Base-by-base conservation (phyloP, 2,797 vertebrate species). In the Gallinago solitaria region DNA sequence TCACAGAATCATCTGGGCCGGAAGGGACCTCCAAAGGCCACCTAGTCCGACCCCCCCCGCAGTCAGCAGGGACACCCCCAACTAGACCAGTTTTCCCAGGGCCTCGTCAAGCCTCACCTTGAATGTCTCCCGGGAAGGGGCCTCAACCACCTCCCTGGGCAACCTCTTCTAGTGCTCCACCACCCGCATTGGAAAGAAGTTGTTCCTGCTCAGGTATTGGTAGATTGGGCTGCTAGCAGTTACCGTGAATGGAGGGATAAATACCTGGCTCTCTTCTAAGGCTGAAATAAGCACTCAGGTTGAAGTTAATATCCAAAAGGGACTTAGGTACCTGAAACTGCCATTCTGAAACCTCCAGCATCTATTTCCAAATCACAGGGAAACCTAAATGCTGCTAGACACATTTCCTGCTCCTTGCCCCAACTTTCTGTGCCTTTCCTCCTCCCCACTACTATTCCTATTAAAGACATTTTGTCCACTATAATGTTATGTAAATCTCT, bases 381-480 rank as follows among this genome's bases (percentile, higher is more conserved):
- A 84, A 68, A 7, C 48, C 8, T 73, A 25, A 56, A 41, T 50
- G 35, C 63, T 87, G 57, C 20, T 24, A 48, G 30, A 48, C 7
- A 39, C 27, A 51, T n/a, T 41, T 4, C 4, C 1, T 3, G 2
- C 5, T 88, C 9, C 11, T 18, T 1, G 5, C 15, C 23, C 7
- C n/a, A 57, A 19, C 13, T 74, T 79, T 39, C n/a, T 25, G 8
- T 64, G 64, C 18, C 21, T 10, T 51, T 41, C 23, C 56, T 53
- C 10, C 2, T 63, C 20, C 5, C 13, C 39, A 0, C 37, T 19
- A 0, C 1, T 7, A 10, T 57, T 48, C 35, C 11, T 35, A 1
- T 41, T 64, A 12, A 28, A 30, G 16, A 16, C 6, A 7, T n/a
- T 87, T 37, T 0, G 1, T 54, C 37, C 9, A 19, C 20, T 47